These are phyloP conservation scores for Melierax canorus DNA, from an alignment of 2,113 vertebrate genomes.

Conservation along the genomic window DNA sequence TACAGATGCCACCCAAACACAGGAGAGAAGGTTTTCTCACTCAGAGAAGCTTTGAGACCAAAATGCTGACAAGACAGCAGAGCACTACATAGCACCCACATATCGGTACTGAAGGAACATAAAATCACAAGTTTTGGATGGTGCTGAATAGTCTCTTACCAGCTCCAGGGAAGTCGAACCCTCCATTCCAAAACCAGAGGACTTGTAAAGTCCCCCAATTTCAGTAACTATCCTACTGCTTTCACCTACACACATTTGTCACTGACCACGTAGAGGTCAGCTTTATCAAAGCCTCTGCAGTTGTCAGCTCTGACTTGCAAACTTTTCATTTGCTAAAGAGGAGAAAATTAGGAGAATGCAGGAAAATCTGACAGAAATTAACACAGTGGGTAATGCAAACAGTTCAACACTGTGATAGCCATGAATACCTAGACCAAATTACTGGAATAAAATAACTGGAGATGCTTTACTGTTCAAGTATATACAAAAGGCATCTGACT, in stretches of 20 bases:
- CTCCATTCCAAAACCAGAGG: background rate
- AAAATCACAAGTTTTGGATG: background rate
- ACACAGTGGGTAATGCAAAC: background rate
- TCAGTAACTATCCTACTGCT: background rate
- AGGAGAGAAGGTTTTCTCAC: background rate
- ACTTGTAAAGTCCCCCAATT: background rate
- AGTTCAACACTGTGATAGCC: background rate
- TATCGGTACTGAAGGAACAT: background rate
- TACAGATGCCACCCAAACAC: background rate
- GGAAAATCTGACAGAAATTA: background rate
- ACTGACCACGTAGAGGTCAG: fast-evolving
- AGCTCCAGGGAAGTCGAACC: background rate
- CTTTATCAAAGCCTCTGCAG: background rate
- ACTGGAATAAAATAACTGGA: background rate
- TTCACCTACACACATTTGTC: background rate
- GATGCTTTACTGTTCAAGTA: background rate
- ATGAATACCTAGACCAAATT: background rate
- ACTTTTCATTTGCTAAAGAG: background rate
- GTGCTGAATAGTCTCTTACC: background rate
- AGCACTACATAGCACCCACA: background rate
- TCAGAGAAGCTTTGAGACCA: background rate
- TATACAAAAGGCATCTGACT: background rate
- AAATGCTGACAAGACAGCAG: background rate
- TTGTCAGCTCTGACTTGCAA: background rate
- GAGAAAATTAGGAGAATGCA: background rate